Conservation (phyloP, 2,888 invertebrate genomes). For the Lordiphosa fenestrarum region DNA sequence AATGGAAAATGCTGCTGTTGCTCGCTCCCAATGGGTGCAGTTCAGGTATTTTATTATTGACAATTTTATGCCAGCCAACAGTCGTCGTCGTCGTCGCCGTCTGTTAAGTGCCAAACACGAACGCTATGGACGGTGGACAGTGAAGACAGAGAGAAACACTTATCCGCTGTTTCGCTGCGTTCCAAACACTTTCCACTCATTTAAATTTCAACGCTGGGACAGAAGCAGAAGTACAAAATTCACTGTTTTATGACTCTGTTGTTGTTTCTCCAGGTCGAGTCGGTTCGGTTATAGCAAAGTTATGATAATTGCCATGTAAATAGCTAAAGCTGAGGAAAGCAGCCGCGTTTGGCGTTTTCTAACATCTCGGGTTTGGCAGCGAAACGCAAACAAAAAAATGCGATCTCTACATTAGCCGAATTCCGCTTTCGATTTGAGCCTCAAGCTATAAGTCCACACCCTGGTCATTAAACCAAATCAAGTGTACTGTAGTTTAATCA, state of each 20-base stretch:
- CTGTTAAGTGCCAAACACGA: conserved; percentile 37
- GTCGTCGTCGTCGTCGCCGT: too few relatives aligned
- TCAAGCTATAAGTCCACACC: conserved; percentile 12
- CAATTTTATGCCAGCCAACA: conserved; percentile 17
- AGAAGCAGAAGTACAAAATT: conserved; percentile 40
- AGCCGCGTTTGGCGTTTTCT: conserved; percentile 34
- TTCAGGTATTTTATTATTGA: conserved; percentile 53
- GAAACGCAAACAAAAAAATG: conserved; percentile 8
- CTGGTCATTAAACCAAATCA: conserved; percentile 14
- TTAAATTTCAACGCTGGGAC: conserved; percentile 63
- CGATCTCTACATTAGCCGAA: conserved; percentile 52
- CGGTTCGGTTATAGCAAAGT: conserved; percentile 44
- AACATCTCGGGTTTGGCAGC: conserved; percentile 22
- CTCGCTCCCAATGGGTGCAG: conserved; percentile 47
- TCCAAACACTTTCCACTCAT: conserved; percentile 71
- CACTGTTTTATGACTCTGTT: conserved; percentile 36
- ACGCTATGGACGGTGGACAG: conserved; percentile 13
- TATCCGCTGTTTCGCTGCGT: conserved; percentile 23
- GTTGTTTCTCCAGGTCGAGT: conserved; percentile 19
- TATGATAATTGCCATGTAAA: conserved; percentile 73
- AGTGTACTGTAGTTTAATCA: not conserved
- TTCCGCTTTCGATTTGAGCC: conserved; percentile 46
- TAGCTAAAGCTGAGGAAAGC: conserved; percentile 55
- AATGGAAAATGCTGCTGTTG: conserved; percentile 47
- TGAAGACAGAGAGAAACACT: conserved; percentile 31